Evolutionary conservation across 2,888 invertebrate genomes (phyloP).

Genomic region (Rhagium mordax): DNA sequence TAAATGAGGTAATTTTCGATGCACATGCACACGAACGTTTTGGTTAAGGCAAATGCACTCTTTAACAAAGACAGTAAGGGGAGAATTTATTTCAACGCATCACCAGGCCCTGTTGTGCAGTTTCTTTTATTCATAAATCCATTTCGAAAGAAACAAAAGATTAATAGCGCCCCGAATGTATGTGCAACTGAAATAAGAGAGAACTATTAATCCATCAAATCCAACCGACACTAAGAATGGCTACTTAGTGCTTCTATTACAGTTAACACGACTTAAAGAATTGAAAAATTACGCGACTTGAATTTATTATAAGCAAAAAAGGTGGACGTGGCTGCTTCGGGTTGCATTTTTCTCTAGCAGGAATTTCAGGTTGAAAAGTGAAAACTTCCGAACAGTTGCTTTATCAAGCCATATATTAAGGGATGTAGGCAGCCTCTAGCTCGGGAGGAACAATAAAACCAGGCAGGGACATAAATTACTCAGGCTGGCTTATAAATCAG

Average conservation of each 20-base stretch:
- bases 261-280: constrained; percentile 35
- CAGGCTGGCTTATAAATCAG: constrained; percentile 61
- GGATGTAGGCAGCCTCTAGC: constrained; percentile 45
- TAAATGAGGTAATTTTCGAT: no score
- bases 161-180: constrained; percentile 33
- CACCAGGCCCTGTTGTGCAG: no score
- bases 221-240: constrained; percentile 39
- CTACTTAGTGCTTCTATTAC: constrained; percentile 43
- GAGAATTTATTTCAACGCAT: constrained; percentile 31
- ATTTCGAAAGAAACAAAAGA: constrained; percentile 32
- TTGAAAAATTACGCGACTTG: constrained; percentile 39
- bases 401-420: constrained; percentile 60
- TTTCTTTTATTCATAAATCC: constrained; percentile 41
- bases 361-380: constrained; percentile 52
- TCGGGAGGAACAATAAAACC: constrained; percentile 58
- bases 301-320: constrained; percentile 36
- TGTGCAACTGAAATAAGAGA: constrained; percentile 29
- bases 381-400: constrained; percentile 53
- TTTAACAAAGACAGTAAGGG: not conserved
- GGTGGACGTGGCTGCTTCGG: constrained; percentile 3
- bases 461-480: constrained; percentile 61
- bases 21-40: no score
- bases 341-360: constrained; percentile 38
- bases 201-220: constrained; percentile 45
- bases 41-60: no score